Percentiles rank a stretch among this genome's conserved stretches.
Conservation (phyloP, 2,797 vertebrate species). For the Pseudotriccus pelzelni region DNA sequence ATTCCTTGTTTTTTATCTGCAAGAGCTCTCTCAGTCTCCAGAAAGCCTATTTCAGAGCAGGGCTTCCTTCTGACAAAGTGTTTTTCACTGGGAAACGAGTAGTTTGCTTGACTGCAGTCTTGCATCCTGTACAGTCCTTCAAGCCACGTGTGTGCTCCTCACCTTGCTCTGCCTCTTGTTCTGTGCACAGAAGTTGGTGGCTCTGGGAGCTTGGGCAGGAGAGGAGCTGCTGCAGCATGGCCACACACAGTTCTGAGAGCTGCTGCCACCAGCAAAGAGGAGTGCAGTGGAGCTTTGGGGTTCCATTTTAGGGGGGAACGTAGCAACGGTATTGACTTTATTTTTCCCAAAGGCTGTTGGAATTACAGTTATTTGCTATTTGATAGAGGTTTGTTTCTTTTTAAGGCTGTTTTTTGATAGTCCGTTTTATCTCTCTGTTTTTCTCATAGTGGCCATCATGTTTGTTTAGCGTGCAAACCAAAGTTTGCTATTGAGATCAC, state of each 20-base stretch:
- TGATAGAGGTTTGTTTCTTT: not conserved
- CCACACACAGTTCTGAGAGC: not conserved
- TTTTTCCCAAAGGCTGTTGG: not conserved
- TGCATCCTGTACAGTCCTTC: not conserved
- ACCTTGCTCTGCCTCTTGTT: not conserved
- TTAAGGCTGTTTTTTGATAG: not conserved
- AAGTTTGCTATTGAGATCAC: conserved; percentile 20
- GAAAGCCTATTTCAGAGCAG: not conserved
- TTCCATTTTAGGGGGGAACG: not conserved
- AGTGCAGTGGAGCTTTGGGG: not conserved
- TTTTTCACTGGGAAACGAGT: rapidly evolving
- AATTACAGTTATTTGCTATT: not conserved
- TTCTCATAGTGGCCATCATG: not conserved
- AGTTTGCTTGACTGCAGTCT: not conserved
- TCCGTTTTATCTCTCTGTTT: not conserved
- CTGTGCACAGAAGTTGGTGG: rapidly evolving
- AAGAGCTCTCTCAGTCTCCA: not conserved
- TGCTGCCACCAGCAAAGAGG: not conserved
- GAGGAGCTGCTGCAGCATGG: not conserved
- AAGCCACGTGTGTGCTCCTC: not conserved
- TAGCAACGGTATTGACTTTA: not conserved
- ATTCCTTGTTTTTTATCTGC: not conserved
- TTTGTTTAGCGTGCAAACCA: not conserved
- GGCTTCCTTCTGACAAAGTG: not conserved
- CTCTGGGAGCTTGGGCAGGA: not conserved